These are phyloP conservation scores for Thermophis baileyi DNA, from an alignment of 2,113 vertebrate species.

Conservation along the genomic window DNA sequence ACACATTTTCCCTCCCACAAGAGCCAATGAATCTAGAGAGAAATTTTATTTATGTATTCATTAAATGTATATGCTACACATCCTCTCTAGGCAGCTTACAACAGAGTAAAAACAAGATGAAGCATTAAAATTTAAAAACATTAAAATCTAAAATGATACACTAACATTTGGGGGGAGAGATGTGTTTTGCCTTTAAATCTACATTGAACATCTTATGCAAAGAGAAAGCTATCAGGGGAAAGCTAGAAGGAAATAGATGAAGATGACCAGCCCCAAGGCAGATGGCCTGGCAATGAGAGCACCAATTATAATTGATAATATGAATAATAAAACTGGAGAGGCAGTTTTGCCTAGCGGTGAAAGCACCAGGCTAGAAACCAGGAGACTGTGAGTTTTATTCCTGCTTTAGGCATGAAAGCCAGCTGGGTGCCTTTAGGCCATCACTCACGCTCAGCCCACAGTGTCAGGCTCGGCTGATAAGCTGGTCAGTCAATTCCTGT, in stretches of 20 bases:
- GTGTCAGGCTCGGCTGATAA: no score
- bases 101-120: no score
- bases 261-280: not conserved
- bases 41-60: not conserved
- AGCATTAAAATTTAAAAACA: no score
- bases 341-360: no score
- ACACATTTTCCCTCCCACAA: not conserved
- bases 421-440: not conserved
- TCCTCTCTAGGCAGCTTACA: no score
- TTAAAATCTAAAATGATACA: no score
- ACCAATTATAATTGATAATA: not conserved
- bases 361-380: no score
- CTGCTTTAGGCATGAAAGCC: no score
- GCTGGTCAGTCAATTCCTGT: no score
- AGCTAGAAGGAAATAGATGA: not conserved
- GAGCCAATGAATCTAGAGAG: not conserved
- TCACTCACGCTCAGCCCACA: not conserved
- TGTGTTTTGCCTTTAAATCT: not conserved
- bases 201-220: not conserved
- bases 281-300: not conserved
- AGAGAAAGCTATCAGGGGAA: no score
- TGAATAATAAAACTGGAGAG: not conserved
- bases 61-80: no score
- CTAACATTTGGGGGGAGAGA: not conserved
- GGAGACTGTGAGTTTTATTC: no score